Evolutionary conservation across 2,797 vertebrate genomes (phyloP), one percentile per base, ranked within the genome.

Genomic region (Eulemur mongoz): DNA sequence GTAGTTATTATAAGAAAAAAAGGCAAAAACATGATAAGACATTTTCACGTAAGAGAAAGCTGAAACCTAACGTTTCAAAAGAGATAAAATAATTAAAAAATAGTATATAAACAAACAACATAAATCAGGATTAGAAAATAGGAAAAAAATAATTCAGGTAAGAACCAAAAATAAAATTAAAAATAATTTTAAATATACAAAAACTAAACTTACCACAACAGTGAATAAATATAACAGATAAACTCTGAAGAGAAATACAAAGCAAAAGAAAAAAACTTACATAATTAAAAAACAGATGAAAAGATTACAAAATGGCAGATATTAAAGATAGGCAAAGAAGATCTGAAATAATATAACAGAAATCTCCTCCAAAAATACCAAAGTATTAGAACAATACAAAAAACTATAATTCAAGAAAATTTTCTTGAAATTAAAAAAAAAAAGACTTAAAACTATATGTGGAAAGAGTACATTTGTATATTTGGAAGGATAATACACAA

Each of bases 111-210:
- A 85, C 52, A 59, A 86, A 87, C 32, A 89, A 80, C 35, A 83
- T 35, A 91, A 80, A 61, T 57, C 52, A 90, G 40, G 90, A 84
- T 84, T 90, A 95, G 32, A 80, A 96, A 96, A 70, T 25, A 43
- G 69, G 69, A 84, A 89, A 35, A 93, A 83, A 93, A 69, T 50
- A 84, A 79, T 85, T 94, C 27, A 90, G 15, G 13, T 73, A 67
- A 93, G 50, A 92, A 73, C 18, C 7, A 70, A 50, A 95, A 70
- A 61, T 70, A 65, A 70, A 91, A 76, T 9, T 57, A 76, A 91
- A 95, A 79, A 91, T 67, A 12, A 75, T 84, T 87, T 83, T 18
- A 93, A 59, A 27, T 48, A 75, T 18, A 61, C 52, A 70, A 59
- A 76, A 81, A 75, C 8, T 73, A 89, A 91, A 83, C 30, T 59